Evolutionary conservation across 1,140 invertebrate genomes (phyloP).

Genomic region (Hetaerina americana): DNA sequence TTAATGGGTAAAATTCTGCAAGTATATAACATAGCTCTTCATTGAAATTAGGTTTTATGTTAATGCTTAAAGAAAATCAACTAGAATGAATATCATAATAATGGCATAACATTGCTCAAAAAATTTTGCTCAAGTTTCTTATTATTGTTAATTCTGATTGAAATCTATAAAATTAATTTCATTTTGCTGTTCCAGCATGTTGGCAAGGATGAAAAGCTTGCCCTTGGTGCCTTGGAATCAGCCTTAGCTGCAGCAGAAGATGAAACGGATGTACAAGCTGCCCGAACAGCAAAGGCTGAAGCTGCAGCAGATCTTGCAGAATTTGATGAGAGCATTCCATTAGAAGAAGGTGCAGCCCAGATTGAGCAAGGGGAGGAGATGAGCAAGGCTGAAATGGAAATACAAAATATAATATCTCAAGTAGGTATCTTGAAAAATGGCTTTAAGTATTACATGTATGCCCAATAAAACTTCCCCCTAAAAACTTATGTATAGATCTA

Average conservation of each 20-base stretch:
- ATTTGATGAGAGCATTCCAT: conserved; percentile 93
- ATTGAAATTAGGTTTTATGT: too few species aligned
- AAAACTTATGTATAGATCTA: too few species aligned
- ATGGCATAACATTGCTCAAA: too few species aligned
- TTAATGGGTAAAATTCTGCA: too few species aligned
- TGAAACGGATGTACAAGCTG: conserved; percentile 84
- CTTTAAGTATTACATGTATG: conserved; percentile 1
- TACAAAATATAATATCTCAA: conserved; percentile 69
- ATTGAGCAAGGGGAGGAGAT: conserved; percentile 39
- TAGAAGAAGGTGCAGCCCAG: conserved; percentile 36
- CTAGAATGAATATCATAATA: too few species aligned
- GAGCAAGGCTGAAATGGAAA: conserved; percentile 70
- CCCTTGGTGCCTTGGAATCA: conserved; percentile 56
- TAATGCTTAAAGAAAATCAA: too few species aligned
- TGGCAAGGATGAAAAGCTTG: conserved; percentile 38
- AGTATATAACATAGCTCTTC: too few species aligned
- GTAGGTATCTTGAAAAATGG: conserved; percentile 36
- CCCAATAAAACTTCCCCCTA: too few species aligned
- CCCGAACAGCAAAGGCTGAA: conserved; percentile 80
- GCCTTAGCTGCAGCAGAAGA: conserved; percentile 88
- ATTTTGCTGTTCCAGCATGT: neutral
- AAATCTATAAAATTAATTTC: too few species aligned
- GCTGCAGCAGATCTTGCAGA: conserved; percentile 87
- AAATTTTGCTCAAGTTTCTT: too few species aligned
- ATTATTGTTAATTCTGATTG: too few species aligned